Conservation (phyloP, 2,888 invertebrate species). For the Auanema sp. region DNA sequence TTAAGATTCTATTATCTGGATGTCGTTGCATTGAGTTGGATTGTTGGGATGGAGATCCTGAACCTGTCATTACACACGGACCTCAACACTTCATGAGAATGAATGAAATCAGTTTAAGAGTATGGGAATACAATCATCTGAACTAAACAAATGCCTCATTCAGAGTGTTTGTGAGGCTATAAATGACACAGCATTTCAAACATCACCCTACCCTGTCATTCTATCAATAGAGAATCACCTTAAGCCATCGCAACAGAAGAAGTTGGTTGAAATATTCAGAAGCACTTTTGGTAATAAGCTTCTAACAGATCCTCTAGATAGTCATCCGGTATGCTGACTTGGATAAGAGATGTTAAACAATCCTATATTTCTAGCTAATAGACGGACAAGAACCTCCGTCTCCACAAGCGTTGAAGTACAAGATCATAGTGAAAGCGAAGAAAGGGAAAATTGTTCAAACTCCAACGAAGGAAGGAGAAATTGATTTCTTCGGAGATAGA, state of each 20-base stretch:
- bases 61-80: slow-evolving; percentile 95
- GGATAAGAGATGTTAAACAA: neutral
- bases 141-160: neutral
- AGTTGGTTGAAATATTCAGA: slow-evolving; percentile 49
- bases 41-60: slow-evolving; percentile 92
- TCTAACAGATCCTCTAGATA: slow-evolving; percentile 39
- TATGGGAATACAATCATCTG: no score
- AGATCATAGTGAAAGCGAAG: slow-evolving; percentile 57
- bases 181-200: slow-evolving; percentile 94
- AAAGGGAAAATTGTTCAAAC: slow-evolving; percentile 7
- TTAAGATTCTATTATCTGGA: slow-evolving; percentile 81
- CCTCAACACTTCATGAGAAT: slow-evolving; percentile 65
- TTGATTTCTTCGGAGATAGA: no score
- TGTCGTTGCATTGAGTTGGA: slow-evolving; percentile 97
- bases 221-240: slow-evolving; percentile 99
- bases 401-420: slow-evolving; percentile 43
- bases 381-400: slow-evolving; percentile 45
- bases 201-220: slow-evolving; percentile 93
- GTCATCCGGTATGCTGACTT: slow-evolving; percentile 50
- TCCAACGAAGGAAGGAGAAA: no score
- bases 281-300: slow-evolving; percentile 52
- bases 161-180: slow-evolving; percentile 92
- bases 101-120: slow-evolving; percentile 43
- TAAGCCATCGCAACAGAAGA: slow-evolving; percentile 66
- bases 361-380: slow-evolving; percentile 24